Evolutionary conservation across 2,888 invertebrate genomes (phyloP).

Genomic region (Steinernema scapterisci): DNA sequence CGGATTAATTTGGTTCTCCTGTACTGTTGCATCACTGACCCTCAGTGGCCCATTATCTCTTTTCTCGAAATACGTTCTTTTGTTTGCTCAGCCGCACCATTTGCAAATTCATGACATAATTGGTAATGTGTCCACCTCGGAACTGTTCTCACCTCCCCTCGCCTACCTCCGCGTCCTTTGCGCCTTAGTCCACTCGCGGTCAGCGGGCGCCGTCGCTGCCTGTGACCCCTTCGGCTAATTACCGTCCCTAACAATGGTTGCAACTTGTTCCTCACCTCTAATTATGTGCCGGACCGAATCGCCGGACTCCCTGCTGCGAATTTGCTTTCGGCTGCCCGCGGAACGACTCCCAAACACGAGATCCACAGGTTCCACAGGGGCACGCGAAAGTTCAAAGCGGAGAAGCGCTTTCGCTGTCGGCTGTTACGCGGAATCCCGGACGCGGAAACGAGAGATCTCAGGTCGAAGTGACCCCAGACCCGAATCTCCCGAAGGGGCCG

Average conservation of each 20-base stretch:
- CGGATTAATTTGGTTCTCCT: too few species aligned
- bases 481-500: background rate
- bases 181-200: background rate
- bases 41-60: background rate
- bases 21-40: too few species aligned
- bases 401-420: background rate
- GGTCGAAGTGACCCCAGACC: background rate
- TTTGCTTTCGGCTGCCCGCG: background rate
- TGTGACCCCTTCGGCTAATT: slow-evolving; percentile 26
- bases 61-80: background rate
- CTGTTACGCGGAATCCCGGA: background rate
- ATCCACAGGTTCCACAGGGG: slow-evolving; percentile 12
- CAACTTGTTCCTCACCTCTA: slow-evolving; percentile 28
- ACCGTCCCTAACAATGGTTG: slow-evolving; percentile 22
- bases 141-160: background rate
- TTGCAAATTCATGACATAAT: background rate
- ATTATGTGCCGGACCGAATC: slow-evolving; percentile 7
- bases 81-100: slow-evolving; percentile 22
- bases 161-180: background rate
- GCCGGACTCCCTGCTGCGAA: slow-evolving; percentile 3
- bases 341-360: background rate
- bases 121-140: background rate
- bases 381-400: background rate
- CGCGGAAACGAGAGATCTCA: background rate
- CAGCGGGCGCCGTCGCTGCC: background rate